Base-by-base conservation (phyloP, 2,797 vertebrate species). In the Sebastes ruberrimus region DNA sequence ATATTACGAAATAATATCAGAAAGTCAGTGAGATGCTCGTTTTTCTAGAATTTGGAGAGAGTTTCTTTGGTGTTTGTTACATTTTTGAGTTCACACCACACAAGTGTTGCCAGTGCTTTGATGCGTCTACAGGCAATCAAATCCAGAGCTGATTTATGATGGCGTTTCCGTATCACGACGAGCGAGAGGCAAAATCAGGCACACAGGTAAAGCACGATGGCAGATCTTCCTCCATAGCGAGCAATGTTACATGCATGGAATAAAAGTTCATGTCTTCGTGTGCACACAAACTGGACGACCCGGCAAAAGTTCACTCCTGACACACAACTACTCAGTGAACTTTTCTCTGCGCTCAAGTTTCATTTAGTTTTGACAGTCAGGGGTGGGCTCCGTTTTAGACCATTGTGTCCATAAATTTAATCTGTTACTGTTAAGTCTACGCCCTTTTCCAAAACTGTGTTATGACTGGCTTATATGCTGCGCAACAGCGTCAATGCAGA, bases 401-500 rank as follows among this genome's bases (percentile, higher is more conserved):
- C 81, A 87, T 87, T 89, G 82, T 85, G 82, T 90, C 84, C 81
- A 89, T 90, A 88, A 90, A 89, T 89, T 74, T 71, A 89, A 86
- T 91, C 81, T 90, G 79, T 93, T 91, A 83, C 88, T 88, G 82
- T 89, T 83, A 87, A 88, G 78, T 93, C 83, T 78, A 87, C 80
- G 25, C 80, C 82, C 85, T 91, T 86, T 82, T 91, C 82, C 86
- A 81, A 88, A 87, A 65, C 53, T 73, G 35, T 90, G 86, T 91
- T 91, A 86, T 89, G 83, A 78, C 86, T 92, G 88, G 82, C 13
- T 84, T 88, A 78, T 80, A 82, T 59, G 61, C 46, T 76, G 59
- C 10, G 60, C 74, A 81, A 80, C 77, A 75, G 71, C 6, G 30
- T 90, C 91, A 88, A 72, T 81, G 46, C 76, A 80, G 69, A 91